Conservation (phyloP, 1,140 invertebrate species). For the Tigriopus japonicus region DNA sequence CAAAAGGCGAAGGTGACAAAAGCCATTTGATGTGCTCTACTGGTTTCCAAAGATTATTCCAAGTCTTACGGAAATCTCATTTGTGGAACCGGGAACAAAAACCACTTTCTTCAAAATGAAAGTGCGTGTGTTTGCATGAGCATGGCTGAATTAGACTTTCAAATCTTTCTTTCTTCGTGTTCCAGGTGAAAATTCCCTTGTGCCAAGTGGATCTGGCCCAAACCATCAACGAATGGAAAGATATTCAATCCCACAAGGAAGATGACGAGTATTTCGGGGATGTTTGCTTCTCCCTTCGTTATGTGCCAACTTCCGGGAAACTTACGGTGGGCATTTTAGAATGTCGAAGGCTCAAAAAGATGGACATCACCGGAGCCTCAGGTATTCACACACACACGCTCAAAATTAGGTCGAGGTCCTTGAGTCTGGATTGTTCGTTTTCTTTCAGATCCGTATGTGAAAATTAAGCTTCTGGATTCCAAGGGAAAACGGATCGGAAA, state of each 20-base stretch:
- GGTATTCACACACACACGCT: neutral
- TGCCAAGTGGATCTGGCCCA: slow-evolving; percentile 14
- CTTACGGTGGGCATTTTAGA: slow-evolving; percentile 13
- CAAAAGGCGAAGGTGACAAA: too few species aligned
- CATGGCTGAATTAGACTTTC: neutral
- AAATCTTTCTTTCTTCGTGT: neutral
- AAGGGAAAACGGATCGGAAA: slow-evolving; percentile 14
- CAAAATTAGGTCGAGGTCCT: neutral
- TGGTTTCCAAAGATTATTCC: too few species aligned
- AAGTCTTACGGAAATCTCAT: too few species aligned
- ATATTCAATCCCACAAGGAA: slow-evolving; percentile 13
- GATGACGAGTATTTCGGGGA: slow-evolving; percentile 14
- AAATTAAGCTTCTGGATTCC: slow-evolving; percentile 14
- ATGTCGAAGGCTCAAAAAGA: slow-evolving; percentile 13
- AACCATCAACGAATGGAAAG: slow-evolving; percentile 14
- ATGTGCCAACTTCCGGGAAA: slow-evolving; percentile 13
- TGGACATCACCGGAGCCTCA: slow-evolving; percentile 15
- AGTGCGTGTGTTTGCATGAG: too few species aligned
- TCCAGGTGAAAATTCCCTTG: slow-evolving; percentile 11
- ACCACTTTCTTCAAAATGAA: too few species aligned
- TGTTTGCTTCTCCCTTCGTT: slow-evolving; percentile 14
- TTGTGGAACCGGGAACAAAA: too few species aligned
- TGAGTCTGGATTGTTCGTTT: neutral
- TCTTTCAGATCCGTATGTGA: slow-evolving; percentile 13
- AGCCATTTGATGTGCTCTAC: too few species aligned